phyloP scores from a whole-genome alignment of 2,797 vertebrate genomes.

The Momotus momota region DNA sequence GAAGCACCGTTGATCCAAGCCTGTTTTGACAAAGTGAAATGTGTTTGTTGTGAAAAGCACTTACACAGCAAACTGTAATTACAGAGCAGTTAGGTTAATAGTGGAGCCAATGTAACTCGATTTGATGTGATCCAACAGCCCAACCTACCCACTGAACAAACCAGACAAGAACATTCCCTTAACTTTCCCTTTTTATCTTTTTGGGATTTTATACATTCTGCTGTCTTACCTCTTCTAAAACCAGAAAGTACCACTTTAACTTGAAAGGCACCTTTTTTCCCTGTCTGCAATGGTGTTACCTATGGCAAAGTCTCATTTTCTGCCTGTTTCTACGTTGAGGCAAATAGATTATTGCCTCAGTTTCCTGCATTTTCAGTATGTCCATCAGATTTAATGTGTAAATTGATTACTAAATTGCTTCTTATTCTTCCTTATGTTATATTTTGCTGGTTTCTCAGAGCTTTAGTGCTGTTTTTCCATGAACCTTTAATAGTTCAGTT shows the following conservation, averaged over 20 bases:
- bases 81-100: background rate
- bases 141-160: background rate
- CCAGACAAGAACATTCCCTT: background rate
- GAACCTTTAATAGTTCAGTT: background rate
- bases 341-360: background rate
- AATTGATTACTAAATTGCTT: background rate
- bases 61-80: background rate
- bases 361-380: background rate
- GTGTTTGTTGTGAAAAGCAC: conserved; percentile 18
- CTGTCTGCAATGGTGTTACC: background rate
- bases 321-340: background rate
- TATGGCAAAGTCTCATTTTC: background rate
- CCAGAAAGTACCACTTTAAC: background rate
- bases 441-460: background rate
- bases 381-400: background rate
- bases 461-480: background rate
- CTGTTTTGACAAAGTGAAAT: conserved; percentile 7
- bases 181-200: background rate
- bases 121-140: background rate
- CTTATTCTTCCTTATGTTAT: background rate
- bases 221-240: background rate
- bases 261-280: background rate
- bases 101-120: background rate
- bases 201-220: background rate
- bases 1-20: background rate